These are phyloP conservation scores for Tridacna crocea DNA, from an alignment of 2,888 invertebrate species.

Conservation along the genomic window DNA sequence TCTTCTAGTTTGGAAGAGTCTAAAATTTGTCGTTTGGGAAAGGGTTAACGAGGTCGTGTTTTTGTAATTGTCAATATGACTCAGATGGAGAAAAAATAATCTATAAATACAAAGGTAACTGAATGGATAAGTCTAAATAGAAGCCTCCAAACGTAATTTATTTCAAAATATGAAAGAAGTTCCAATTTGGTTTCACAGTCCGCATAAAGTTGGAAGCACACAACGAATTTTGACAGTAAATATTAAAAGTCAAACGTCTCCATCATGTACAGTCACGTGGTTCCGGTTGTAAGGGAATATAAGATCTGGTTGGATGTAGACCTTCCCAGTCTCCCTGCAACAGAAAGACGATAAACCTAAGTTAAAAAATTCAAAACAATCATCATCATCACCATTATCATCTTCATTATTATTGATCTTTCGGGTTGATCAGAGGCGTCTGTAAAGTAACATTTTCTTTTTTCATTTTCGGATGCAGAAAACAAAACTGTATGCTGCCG, in stretches of 20 bases:
- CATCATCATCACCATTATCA: not conserved
- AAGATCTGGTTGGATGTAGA: constrained; percentile 1
- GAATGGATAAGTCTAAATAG: too few relatives aligned
- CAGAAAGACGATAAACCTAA: not conserved
- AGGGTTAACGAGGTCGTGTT: too few relatives aligned
- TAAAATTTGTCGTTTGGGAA: too few relatives aligned
- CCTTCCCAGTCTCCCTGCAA: constrained; percentile 17
- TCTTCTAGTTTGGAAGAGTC: too few relatives aligned
- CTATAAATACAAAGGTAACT: too few relatives aligned
- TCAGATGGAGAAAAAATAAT: too few relatives aligned
- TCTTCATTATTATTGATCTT: not conserved
- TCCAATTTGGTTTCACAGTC: not conserved
- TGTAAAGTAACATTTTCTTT: too few relatives aligned
- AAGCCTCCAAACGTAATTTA: not conserved
- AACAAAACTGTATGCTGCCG: too few relatives aligned
- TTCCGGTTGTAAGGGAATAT: not conserved
- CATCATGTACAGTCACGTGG: not conserved
- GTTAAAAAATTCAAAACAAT: not conserved
- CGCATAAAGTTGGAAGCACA: not conserved
- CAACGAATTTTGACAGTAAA: not conserved
- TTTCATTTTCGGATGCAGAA: too few relatives aligned
- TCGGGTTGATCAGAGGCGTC: not conserved
- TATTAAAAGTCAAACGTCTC: not conserved
- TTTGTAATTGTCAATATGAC: too few relatives aligned
- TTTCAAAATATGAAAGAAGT: not conserved